phyloP scores from a whole-genome alignment of 2,888 invertebrate genomes.

The Cantharis rustica region DNA sequence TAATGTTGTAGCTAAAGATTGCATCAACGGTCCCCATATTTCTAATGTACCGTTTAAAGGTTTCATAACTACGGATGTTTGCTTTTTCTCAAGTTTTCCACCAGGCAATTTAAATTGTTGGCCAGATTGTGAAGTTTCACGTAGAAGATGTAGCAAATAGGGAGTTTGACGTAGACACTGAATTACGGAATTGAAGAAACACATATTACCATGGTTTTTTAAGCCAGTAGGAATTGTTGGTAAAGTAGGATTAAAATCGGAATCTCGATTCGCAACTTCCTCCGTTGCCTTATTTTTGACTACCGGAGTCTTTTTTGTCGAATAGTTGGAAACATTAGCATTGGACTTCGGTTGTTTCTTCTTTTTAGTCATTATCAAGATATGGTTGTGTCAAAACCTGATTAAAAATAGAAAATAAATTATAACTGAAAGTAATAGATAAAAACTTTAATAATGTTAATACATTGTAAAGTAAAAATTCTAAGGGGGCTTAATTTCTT shows the following conservation, averaged over 20 bases:
- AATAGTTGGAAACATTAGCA: slow-evolving; percentile 67
- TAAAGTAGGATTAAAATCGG: slow-evolving; percentile 37
- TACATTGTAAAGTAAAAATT: too few species aligned
- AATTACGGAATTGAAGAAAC: slow-evolving; percentile 96
- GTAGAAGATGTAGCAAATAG: slow-evolving; percentile 69
- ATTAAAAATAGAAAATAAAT: neutral
- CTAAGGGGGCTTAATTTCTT: too few species aligned
- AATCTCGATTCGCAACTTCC: slow-evolving; percentile 58
- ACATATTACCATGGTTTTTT: slow-evolving; percentile 92
- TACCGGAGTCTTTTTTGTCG: slow-evolving; percentile 79
- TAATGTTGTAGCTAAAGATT: slow-evolving; percentile 70
- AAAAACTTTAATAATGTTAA: neutral
- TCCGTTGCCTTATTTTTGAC: slow-evolving; percentile 79
- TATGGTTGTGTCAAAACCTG: neutral
- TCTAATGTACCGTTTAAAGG: slow-evolving; percentile 60
- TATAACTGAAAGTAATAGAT: neutral
- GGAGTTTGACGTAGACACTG: slow-evolving; percentile 91
- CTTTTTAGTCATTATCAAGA: slow-evolving; percentile 72
- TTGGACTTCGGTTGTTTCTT: slow-evolving; percentile 71
- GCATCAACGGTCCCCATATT: slow-evolving; percentile 71
- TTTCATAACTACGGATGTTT: slow-evolving; percentile 31
- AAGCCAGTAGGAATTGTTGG: slow-evolving; percentile 76
- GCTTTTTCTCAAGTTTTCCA: slow-evolving; percentile 64
- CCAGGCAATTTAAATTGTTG: slow-evolving; percentile 75
- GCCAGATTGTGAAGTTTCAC: slow-evolving; percentile 70